These are phyloP conservation scores for Drosophila lutescens DNA, from an alignment of 2,888 invertebrate genomes.

Conservation along the genomic window DNA sequence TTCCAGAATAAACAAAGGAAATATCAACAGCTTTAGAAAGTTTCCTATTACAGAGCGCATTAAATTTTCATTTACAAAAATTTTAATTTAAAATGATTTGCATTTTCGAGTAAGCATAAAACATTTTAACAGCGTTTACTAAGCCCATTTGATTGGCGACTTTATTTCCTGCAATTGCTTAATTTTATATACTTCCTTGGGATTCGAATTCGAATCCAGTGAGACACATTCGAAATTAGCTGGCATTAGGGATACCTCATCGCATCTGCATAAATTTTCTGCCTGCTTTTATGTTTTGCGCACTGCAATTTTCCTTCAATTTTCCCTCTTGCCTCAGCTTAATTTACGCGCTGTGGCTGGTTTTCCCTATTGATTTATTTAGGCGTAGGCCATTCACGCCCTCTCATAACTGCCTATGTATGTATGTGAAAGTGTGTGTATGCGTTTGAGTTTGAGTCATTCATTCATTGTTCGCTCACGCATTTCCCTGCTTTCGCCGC, in stretches of 20 bases:
- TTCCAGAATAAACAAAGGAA: background rate
- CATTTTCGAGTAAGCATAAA: background rate
- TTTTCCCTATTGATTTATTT: slow-evolving; percentile 67
- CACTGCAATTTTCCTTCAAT: slow-evolving; percentile 40
- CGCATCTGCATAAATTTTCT: slow-evolving; percentile 51
- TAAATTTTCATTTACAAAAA: no score
- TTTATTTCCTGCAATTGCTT: slow-evolving; percentile 19
- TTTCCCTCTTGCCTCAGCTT: slow-evolving; percentile 7
- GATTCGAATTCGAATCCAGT: slow-evolving; percentile 2
- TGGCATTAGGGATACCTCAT: slow-evolving; percentile 43
- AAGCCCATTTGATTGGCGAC: background rate
- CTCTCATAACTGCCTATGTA: slow-evolving; percentile 39
- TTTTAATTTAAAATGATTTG: background rate
- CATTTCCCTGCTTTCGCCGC: slow-evolving; percentile 29
- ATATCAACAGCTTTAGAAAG: no score
- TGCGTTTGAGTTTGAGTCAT: slow-evolving; percentile 28
- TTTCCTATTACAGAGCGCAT: background rate
- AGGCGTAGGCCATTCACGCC: slow-evolving; percentile 36
- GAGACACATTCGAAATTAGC: slow-evolving; percentile 30
- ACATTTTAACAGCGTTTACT: background rate
- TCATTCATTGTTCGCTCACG: slow-evolving; percentile 47
- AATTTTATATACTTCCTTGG: slow-evolving; percentile 15
- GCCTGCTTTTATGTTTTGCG: slow-evolving; percentile 20
- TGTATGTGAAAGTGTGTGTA: slow-evolving; percentile 11
- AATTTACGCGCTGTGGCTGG: slow-evolving; percentile 35